Evolutionary conservation across 2,797 vertebrate genomes (phyloP), one percentile per base, ranked within the genome.

Genomic region (Platyrinchus mystaceus): DNA sequence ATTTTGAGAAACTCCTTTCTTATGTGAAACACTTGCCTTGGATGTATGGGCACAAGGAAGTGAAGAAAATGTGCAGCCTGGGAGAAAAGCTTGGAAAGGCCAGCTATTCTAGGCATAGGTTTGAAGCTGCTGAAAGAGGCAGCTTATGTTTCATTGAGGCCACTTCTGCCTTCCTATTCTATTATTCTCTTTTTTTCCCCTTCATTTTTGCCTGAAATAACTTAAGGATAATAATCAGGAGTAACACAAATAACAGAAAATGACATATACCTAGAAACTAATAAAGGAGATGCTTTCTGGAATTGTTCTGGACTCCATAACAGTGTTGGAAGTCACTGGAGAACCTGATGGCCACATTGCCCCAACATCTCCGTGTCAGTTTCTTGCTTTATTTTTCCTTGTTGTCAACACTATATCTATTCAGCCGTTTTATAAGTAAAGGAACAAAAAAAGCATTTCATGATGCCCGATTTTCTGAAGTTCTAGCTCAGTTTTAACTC

Each of bases 1-100:
- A 50, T 86, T 86, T 74, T 82, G 74, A 88, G 87, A 94, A 86
- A 63, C 16, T 62, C 18, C 9, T 80, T 93, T 93, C 47, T 87
- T 73, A 62, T 53, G n/a, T 90, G 81, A 80, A 93, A 89, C 18
- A 16, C 60, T 44, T 88, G 18, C 32, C 49, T 78, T 75, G 44
- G 52, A 83, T 32, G 3, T 73, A 64, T 34, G 75, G 83, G 43
- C 50, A 68, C 68, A 26, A 80, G 23, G 55, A 85, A 87, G 5
- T 28, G 8, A 27, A 89, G 69, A 87, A 95, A 93, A 90, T 68
- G 36, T 56, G n/a, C 63, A 92, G 56, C 53, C 67, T 83, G 58
- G 39, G 60, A 90, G 34, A 92, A 81, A 90, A 84, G 44, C 76
- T 50, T 84, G 41, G 60, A 82, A 88, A 86, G 64, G 68, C 39